phyloP scores from a whole-genome alignment of 2,888 invertebrate species.

The Acleris laterana region DNA sequence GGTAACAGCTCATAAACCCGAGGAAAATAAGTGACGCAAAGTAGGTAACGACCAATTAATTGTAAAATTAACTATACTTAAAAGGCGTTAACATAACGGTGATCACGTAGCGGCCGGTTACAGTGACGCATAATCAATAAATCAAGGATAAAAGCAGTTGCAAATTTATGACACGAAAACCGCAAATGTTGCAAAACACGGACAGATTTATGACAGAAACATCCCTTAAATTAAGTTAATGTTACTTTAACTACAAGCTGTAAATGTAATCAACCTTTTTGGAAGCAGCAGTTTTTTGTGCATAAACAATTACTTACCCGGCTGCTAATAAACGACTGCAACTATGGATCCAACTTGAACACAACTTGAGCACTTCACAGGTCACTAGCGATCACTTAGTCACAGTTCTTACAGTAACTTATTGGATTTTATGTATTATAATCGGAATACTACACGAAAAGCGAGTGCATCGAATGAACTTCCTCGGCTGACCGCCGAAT shows the following conservation, averaged over 20 bases:
- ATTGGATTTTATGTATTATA: constrained; percentile 13
- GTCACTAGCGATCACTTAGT: constrained; percentile 43
- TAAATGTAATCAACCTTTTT: constrained; percentile 8
- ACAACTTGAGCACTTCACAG: constrained; percentile 46
- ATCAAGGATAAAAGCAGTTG: constrained; percentile 62
- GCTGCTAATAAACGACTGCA: constrained; percentile 64
- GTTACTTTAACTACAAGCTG: neutral
- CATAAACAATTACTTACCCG: constrained; percentile 64
- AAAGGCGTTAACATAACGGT: constrained; percentile 31
- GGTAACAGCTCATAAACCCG: neutral
- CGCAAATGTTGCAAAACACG: constrained; percentile 32
- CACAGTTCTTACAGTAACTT: constrained; percentile 28
- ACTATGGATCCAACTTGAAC: constrained; percentile 50
- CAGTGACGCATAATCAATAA: constrained; percentile 60
- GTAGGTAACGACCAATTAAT: constrained; percentile 4
- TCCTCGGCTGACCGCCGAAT: constrained; percentile 42
- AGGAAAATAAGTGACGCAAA: neutral
- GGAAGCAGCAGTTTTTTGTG: constrained; percentile 6
- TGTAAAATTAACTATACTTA: constrained; percentile 23
- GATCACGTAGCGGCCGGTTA: constrained; percentile 32
- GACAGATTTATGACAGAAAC: constrained; percentile 10
- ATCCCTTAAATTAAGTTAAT: neutral
- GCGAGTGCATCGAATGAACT: constrained; percentile 49
- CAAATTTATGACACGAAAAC: constrained; percentile 52
- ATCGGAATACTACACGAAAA: constrained; percentile 43